These are phyloP conservation scores for Cybosia mesomella DNA, from an alignment of 2,888 invertebrate genomes.

Conservation along the genomic window DNA sequence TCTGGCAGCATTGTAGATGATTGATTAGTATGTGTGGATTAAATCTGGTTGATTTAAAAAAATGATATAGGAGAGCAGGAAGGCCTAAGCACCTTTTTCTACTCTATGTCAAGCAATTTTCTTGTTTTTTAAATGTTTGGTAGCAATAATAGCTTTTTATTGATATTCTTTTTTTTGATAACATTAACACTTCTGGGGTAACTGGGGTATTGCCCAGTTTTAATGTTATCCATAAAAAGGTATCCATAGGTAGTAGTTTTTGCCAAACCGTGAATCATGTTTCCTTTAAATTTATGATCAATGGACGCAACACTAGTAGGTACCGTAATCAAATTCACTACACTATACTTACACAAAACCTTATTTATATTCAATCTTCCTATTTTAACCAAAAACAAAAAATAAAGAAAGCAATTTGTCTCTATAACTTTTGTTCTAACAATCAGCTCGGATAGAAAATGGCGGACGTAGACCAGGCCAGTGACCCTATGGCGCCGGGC, in stretches of 20 bases:
- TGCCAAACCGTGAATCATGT: no score
- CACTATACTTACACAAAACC: neutral
- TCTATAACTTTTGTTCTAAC: constrained; percentile 41
- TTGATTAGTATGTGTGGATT: no score
- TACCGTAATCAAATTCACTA: neutral
- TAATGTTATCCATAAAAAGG: neutral
- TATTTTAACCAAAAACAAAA: constrained; percentile 14
- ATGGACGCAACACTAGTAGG: no score
- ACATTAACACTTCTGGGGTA: neutral
- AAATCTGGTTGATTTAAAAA: no score
- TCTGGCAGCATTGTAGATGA: no score
- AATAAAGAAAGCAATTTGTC: constrained; percentile 36
- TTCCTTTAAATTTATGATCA: no score
- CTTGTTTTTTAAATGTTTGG: neutral
- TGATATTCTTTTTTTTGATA: neutral
- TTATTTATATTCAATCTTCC: constrained; percentile 9
- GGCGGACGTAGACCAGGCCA: constrained; percentile 56
- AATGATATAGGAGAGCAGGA: no score
- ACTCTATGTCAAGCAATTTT: neutral
- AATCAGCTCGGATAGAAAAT: constrained; percentile 30
- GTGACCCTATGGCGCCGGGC: constrained; percentile 63
- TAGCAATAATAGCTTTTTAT: neutral
- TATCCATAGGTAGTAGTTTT: no score
- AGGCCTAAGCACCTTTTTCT: no score
- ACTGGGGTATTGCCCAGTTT: no score